Evolutionary conservation across 2,797 vertebrate species (phyloP).

Genomic region (Rhinoraja longicauda): DNA sequence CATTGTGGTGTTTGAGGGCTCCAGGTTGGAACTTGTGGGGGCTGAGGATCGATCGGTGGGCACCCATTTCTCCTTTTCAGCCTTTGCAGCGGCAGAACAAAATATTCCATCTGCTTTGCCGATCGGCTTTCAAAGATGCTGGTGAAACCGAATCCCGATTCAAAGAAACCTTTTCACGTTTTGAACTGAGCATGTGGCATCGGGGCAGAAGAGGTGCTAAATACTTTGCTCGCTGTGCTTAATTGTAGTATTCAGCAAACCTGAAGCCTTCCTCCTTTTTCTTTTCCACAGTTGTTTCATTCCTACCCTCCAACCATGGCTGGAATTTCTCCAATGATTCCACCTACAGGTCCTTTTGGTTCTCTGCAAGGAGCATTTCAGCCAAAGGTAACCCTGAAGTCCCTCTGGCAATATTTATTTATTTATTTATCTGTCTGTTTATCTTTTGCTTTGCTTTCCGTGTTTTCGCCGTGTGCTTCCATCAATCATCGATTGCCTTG

Average conservation of each 20-base stretch:
- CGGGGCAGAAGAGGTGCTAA: neutral
- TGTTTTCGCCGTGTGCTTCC: neutral
- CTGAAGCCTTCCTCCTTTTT: constrained; percentile 45
- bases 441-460: neutral
- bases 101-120: neutral
- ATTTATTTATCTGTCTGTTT: no score
- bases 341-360: constrained; percentile 89
- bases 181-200: neutral
- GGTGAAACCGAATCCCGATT: constrained; percentile 20
- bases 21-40: neutral
- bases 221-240: constrained; percentile 11
- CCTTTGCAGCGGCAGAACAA: neutral
- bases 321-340: constrained; percentile 93
- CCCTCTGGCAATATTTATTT: neutral
- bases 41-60: neutral
- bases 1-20: neutral
- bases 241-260: constrained; percentile 28
- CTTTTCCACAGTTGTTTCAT: constrained; percentile 82
- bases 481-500: neutral
- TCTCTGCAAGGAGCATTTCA: constrained; percentile 97
- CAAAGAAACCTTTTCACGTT: neutral
- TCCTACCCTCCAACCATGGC: constrained; percentile 92
- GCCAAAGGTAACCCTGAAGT: constrained; percentile 74
- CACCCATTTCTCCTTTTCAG: neutral
- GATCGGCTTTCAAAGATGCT: constrained; percentile 1